Evolutionary conservation across 2,888 invertebrate species (phyloP).

Genomic region (Auanema sp.): DNA sequence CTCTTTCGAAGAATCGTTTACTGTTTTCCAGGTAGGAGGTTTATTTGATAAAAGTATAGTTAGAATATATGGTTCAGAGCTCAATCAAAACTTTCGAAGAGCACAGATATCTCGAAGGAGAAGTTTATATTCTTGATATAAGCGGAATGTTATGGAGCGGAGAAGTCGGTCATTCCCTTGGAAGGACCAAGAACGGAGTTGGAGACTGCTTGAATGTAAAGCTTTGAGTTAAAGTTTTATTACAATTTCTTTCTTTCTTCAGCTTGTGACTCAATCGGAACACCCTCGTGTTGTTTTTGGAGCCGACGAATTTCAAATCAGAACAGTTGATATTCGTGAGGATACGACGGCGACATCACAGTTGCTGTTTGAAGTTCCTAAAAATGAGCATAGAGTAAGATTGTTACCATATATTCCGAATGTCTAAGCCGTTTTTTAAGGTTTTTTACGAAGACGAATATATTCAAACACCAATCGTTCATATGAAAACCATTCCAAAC

Average conservation of each 20-base stretch:
- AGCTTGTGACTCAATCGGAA: constrained; percentile 20
- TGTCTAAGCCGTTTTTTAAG: too few species aligned
- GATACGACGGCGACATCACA: constrained; percentile 1
- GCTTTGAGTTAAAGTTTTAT: not conserved
- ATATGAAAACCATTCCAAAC: constrained; percentile 17
- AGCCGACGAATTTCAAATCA: constrained; percentile 10
- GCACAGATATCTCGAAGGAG: constrained; percentile 3
- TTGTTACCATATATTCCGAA: too few species aligned
- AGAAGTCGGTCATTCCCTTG: constrained; percentile 4
- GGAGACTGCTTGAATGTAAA: not conserved
- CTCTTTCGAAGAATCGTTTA: too few species aligned
- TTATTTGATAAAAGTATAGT: too few species aligned
- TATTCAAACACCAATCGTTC: constrained; percentile 17
- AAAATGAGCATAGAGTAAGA: not conserved
- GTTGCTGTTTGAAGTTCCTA: too few species aligned
- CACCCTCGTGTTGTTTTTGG: constrained; percentile 26
- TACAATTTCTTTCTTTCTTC: not conserved
- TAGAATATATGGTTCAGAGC: constrained; percentile 6
- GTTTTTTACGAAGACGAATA: constrained; percentile 1
- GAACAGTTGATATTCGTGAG: constrained; percentile 16
- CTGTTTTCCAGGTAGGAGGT: too few species aligned
- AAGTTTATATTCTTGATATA: constrained; percentile 10
- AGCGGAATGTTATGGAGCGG: constrained; percentile 22
- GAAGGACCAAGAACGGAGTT: constrained; percentile 4
- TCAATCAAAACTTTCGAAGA: constrained; percentile 11